Conservation (phyloP, 1,140 invertebrate species). For the Caenorhabditis inopinata region DNA sequence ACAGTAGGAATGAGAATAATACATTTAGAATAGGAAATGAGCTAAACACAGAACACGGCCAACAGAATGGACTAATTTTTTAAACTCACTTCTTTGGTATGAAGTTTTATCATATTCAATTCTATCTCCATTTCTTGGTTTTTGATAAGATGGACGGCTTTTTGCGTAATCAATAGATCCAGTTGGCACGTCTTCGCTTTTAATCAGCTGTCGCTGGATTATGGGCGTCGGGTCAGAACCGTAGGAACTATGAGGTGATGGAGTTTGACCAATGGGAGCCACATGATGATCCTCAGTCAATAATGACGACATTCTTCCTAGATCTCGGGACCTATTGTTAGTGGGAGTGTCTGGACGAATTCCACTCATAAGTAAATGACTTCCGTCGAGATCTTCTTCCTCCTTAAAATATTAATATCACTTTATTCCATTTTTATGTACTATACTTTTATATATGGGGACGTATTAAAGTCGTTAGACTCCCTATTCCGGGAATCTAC, state of each 20-base stretch:
- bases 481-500: slow-evolving; percentile 29
- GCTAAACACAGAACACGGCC: not conserved
- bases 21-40: not conserved
- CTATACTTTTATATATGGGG: slow-evolving; percentile 39
- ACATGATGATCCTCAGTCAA: not conserved
- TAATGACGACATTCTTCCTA: not conserved
- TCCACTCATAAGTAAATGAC: slow-evolving; percentile 27
- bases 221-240: slow-evolving; percentile 33
- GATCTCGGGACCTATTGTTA: not conserved
- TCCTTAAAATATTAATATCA: slow-evolving; percentile 6
- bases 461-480: not conserved
- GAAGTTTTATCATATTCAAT: not conserved
- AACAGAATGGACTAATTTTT: not conserved
- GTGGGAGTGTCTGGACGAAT: not conserved
- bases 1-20: not conserved
- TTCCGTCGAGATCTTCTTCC: slow-evolving; percentile 33
- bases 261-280: not conserved
- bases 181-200: slow-evolving; percentile 4
- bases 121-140: not conserved
- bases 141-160: not conserved
- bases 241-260: slow-evolving; percentile 35
- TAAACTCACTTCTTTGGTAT: not conserved
- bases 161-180: not conserved
- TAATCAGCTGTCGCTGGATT: slow-evolving; percentile 5
- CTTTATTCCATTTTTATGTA: no score